phyloP scores from a whole-genome alignment of 1,140 invertebrate genomes.

The Halesus radiatus region DNA sequence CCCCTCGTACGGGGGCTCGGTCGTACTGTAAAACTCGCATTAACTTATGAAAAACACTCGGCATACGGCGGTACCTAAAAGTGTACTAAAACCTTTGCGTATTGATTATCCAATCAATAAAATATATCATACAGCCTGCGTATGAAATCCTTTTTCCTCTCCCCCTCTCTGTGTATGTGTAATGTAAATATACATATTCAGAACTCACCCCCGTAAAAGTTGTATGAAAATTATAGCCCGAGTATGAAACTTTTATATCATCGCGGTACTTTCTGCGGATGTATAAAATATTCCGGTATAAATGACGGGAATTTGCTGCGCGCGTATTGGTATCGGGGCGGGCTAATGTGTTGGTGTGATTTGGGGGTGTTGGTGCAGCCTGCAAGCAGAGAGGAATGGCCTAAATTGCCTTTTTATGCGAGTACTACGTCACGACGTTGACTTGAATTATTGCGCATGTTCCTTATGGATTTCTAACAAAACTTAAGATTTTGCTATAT shows the following conservation, averaged over 20 bases:
- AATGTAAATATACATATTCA: slow-evolving; percentile 34
- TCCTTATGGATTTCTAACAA: no score
- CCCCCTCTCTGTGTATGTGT: slow-evolving; percentile 32
- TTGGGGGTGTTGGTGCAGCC: slow-evolving; percentile 16
- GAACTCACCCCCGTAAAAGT: slow-evolving; percentile 47
- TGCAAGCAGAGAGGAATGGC: slow-evolving; percentile 29
- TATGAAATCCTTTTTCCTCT: slow-evolving; percentile 58
- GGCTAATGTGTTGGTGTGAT: slow-evolving; percentile 25
- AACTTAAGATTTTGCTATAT: no score
- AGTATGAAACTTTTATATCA: slow-evolving; percentile 59
- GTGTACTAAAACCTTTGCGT: slow-evolving; percentile 55
- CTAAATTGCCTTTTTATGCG: neutral
- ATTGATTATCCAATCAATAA: slow-evolving; percentile 59
- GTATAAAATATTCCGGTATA: slow-evolving; percentile 58
- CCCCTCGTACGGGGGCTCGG: neutral
- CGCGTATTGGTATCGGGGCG: slow-evolving; percentile 22
- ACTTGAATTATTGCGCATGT: neutral
- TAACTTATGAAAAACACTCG: slow-evolving; percentile 55
- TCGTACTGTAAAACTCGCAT: slow-evolving; percentile 51
- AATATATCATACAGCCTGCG: slow-evolving; percentile 58
- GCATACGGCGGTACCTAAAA: slow-evolving; percentile 51
- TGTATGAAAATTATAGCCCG: slow-evolving; percentile 58
- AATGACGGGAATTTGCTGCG: slow-evolving; percentile 55
- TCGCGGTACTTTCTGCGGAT: slow-evolving; percentile 58
- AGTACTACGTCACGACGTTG: neutral